Conservation (phyloP, 2,797 vertebrate species). For the Varecia variegata region DNA sequence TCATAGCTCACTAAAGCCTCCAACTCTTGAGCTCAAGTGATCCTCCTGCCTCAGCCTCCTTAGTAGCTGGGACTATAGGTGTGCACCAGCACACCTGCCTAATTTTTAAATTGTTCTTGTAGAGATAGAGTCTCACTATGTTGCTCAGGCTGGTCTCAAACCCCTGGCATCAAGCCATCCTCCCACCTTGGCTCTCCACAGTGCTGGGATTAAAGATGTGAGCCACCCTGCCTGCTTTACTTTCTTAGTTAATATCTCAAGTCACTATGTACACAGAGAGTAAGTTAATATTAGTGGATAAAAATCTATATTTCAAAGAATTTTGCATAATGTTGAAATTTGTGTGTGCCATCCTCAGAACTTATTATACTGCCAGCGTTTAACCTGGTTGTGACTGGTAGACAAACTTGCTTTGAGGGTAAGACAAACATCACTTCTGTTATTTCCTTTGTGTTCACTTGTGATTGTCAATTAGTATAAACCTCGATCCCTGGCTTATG, state of each 20-base stretch:
- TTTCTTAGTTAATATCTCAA: background rate
- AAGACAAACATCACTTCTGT: rapidly evolving
- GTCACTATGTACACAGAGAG: background rate
- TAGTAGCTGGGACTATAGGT: background rate
- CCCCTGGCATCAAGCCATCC: background rate
- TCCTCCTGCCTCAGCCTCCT: background rate
- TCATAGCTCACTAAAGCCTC: background rate
- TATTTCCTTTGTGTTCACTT: background rate
- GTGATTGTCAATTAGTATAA: background rate
- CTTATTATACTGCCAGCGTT: rapidly evolving
- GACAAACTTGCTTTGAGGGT: too few relatives aligned
- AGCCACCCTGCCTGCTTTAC: background rate
- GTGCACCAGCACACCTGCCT: background rate
- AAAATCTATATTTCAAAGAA: background rate
- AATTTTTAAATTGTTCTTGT: background rate
- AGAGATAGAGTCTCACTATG: background rate
- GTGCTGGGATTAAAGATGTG: background rate
- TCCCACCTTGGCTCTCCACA: background rate
- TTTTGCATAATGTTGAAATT: background rate
- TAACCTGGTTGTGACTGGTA: rapidly evolving
- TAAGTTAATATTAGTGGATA: background rate
- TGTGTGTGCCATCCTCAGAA: background rate
- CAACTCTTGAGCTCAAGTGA: background rate
- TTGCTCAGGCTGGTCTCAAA: background rate
- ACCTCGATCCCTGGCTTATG: too few relatives aligned